phyloP scores from a whole-genome alignment of 2,113 vertebrate genomes.

The Hassar affinis region DNA sequence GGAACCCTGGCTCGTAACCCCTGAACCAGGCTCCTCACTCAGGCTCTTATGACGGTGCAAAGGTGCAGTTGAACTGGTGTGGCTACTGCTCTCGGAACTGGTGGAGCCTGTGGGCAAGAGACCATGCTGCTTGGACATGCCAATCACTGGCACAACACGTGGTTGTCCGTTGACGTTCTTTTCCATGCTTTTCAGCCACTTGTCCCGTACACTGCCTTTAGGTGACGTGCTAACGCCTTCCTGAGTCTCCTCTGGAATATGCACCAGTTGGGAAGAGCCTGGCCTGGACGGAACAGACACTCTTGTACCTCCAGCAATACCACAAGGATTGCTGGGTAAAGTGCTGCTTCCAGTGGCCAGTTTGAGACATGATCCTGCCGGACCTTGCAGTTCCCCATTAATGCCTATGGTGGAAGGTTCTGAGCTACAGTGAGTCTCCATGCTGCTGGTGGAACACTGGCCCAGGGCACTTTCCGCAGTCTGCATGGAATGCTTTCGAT shows the following conservation, averaged over 20 bases:
- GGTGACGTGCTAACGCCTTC: constrained; percentile 81
- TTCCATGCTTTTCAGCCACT: constrained; percentile 91
- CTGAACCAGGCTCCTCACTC: constrained; percentile 76
- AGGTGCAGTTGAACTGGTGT: constrained; percentile 72
- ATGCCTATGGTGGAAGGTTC: constrained; percentile 82
- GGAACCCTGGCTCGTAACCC: constrained; percentile 21
- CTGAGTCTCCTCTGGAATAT: constrained; percentile 95
- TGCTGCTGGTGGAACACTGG: constrained; percentile 82
- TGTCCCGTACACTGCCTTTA: constrained; percentile 75
- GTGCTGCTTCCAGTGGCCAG: constrained; percentile 82
- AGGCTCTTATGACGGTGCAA: constrained; percentile 78
- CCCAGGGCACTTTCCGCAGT: constrained; percentile 81
- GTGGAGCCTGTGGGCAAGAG: constrained; percentile 90
- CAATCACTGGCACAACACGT: constrained; percentile 93
- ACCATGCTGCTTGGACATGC: constrained; percentile 96
- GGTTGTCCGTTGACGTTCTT: constrained; percentile 87
- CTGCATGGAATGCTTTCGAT: constrained; percentile 84
- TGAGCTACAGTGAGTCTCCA: constrained; percentile 86
- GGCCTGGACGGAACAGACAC: constrained; percentile 91
- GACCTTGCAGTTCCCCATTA: constrained; percentile 82
- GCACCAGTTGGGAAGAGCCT: constrained; percentile 92
- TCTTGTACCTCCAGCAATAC: constrained; percentile 84
- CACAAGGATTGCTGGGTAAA: constrained; percentile 81
- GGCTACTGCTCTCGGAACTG: constrained; percentile 80
- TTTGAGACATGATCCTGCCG: constrained; percentile 81